Evolutionary conservation across 2,797 vertebrate genomes (phyloP), one percentile per base, ranked within the genome.

Genomic region (Microctenopoma lineatum): DNA sequence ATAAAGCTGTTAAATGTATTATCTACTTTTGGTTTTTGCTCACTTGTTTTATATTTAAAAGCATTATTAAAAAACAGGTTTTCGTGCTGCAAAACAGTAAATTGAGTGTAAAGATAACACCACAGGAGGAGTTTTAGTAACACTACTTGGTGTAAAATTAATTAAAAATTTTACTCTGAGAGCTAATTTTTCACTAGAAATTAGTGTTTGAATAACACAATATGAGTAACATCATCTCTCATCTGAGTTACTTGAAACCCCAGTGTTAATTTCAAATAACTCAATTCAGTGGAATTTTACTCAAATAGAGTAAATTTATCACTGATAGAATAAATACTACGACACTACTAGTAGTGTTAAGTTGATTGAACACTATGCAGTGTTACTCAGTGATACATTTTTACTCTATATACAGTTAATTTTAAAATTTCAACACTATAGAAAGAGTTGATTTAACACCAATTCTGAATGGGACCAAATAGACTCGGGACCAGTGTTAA

Each of bases 251-350:
- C 47, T 48, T 63, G 7, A 67, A 13, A 18, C 39, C 27, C 36
- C 39, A 59, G 39, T 75, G 29, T 79, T 62, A 58, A 66, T 32
- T 16, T 70, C 53, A 14, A 62, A 66, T 70, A 73, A 65, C 66
- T 47, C 45, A 25, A 56, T 60, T 46, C 42, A 56, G 52, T 66
- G 52, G 27, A 4, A 29, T 3, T 29, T 29, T 29, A 29, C 27
- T 29, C 27, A 4, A 29, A 29, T 29, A 29, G 27, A 29, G 27
- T 2, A 4, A 29, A 29, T 29, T 2, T 29, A 4, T 4, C 27
- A 29, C 27, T 5, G 27, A 29, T 4, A 29, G 27, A 29, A 4
- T 29, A 29, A 29, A 29, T 29, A 6, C 4, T 29, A 29, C 5
- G 27, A 29, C 27, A 29, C 27, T 29, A 29, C 27, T 21, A 21